Evolutionary conservation across 2,113 vertebrate species (phyloP).

Genomic region (Chamaea fasciata): DNA sequence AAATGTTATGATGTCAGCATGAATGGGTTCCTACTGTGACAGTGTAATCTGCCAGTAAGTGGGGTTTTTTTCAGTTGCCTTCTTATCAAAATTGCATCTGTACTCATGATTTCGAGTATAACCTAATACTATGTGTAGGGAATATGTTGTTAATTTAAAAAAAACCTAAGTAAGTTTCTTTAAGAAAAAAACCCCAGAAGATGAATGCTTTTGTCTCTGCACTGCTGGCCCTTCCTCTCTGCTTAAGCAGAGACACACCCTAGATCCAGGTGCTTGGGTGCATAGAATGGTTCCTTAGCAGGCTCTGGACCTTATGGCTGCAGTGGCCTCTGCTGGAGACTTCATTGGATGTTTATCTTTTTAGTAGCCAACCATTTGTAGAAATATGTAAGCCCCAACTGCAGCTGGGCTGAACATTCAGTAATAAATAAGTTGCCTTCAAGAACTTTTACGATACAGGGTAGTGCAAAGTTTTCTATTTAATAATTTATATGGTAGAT

Average conservation of each 20-base stretch:
- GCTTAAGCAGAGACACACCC: not conserved
- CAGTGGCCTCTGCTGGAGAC: not conserved
- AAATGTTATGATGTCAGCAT: not conserved
- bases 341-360: not conserved
- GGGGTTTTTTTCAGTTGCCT: not conserved
- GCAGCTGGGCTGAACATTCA: not conserved
- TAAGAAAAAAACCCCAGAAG: not conserved
- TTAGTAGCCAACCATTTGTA: not conserved
- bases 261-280: not conserved
- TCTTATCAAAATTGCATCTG: not conserved
- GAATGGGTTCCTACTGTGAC: not conserved
- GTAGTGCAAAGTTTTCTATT: not conserved
- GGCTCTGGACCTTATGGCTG: not conserved
- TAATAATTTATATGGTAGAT: not conserved
- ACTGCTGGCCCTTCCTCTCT: not conserved
- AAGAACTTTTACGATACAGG: not conserved
- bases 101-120: not conserved
- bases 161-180: not conserved
- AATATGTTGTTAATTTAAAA: not conserved
- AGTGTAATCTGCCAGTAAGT: not conserved
- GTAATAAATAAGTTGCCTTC: not conserved
- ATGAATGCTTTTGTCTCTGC: not conserved
- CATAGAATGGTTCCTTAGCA: not conserved
- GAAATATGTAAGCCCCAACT: not conserved
- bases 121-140: not conserved